Percentiles rank a stretch among this genome's conserved stretches.
phyloP scores from a whole-genome alignment of 2,113 vertebrate species.

The Cheilinus undulatus region DNA sequence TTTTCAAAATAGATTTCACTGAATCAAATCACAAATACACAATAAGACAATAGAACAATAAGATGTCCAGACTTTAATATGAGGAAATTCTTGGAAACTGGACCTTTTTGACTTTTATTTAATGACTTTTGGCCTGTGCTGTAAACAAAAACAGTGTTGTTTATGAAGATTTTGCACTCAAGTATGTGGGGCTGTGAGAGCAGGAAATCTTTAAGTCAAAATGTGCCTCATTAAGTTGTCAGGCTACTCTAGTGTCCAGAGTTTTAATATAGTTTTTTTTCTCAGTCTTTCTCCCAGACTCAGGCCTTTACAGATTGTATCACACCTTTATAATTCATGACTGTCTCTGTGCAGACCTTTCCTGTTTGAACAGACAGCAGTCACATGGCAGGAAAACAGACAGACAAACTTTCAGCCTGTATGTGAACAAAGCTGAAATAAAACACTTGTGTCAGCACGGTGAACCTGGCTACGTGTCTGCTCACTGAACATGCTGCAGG shows the following conservation, averaged over 20 bases:
- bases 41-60: too few relatives aligned
- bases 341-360: background rate
- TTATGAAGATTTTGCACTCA: too few relatives aligned
- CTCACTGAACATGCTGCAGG: background rate
- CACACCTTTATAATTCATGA: slow-evolving; percentile 1
- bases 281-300: background rate
- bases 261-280: background rate
- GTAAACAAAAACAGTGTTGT: too few relatives aligned
- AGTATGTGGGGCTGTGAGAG: background rate
- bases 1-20: too few relatives aligned
- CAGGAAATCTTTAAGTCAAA: slow-evolving; percentile 3
- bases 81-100: too few relatives aligned
- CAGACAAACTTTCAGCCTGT: background rate
- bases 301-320: background rate
- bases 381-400: slow-evolving; percentile 4
- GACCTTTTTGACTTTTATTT: too few relatives aligned
- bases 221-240: background rate
- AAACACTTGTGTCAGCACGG: slow-evolving; percentile 1
- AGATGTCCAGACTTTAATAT: too few relatives aligned
- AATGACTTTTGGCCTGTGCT: too few relatives aligned
- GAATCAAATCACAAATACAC: too few relatives aligned
- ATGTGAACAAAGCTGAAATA: background rate
- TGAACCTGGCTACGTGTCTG: background rate
- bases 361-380: background rate
- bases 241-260: background rate